Conservation (phyloP, 2,888 invertebrate species). For the Linnaemya tessellans region DNA sequence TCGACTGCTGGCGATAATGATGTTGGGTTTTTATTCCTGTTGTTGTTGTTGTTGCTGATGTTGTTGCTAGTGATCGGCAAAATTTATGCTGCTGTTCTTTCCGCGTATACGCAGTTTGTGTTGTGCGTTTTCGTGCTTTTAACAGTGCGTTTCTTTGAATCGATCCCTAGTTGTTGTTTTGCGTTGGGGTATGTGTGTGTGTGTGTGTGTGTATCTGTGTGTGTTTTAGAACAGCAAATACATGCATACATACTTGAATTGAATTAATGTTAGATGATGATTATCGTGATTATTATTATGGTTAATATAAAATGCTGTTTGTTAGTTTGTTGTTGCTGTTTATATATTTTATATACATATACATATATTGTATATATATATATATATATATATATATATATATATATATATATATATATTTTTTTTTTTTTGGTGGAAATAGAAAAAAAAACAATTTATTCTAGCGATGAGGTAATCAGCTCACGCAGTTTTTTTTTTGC, state of each 20-base stretch:
- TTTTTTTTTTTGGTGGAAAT: constrained; percentile 13
- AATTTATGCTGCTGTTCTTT: constrained; percentile 32
- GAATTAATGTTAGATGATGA: constrained; percentile 52
- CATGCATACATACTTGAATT: constrained; percentile 27
- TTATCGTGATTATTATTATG: constrained; percentile 39
- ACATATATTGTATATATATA: too few relatives aligned
- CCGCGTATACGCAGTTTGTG: constrained; percentile 52
- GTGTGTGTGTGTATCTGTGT: constrained; percentile 18
- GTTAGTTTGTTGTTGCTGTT: too few relatives aligned
- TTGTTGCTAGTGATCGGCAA: constrained; percentile 43
- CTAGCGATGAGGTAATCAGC: constrained; percentile 71
- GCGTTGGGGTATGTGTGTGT: constrained; percentile 7
- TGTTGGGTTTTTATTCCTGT: constrained; percentile 24
- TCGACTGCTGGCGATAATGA: constrained; percentile 32
- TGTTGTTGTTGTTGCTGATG: constrained; percentile 13
- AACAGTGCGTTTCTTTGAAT: constrained; percentile 63
- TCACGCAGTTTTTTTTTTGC: constrained; percentile 67
- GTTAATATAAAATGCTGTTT: constrained; percentile 46
- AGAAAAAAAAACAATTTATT: constrained; percentile 42
- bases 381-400: too few relatives aligned
- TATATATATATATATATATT: too few relatives aligned
- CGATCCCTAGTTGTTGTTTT: background rate
- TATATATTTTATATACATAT: too few relatives aligned
- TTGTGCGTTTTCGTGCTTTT: constrained; percentile 47
- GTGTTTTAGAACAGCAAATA: constrained; percentile 38